Evolutionary conservation across 2,113 vertebrate genomes (phyloP), one percentile per base, ranked within the genome.

Genomic region (Climacteris rufus): DNA sequence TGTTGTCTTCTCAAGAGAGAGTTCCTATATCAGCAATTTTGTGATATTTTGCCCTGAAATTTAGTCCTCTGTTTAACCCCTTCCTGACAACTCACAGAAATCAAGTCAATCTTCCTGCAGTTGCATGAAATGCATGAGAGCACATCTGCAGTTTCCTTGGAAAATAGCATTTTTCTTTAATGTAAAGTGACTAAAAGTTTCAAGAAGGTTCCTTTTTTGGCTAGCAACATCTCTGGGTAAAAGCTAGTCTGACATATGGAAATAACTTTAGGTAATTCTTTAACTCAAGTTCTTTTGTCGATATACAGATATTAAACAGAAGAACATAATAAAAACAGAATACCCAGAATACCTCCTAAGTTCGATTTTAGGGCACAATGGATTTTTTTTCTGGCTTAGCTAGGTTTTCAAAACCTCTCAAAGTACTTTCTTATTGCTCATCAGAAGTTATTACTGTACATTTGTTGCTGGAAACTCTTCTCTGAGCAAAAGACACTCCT

Each of bases 21-120:
- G 31, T 66, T 79, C 85, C 80, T 95, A 95, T 40, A 91, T 96
- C 94, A 96, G 84, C 88, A 96, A 63, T 42, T 96, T 94, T 70
- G 35, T 57, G 19, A 87, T 76, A 69, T 83, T 90, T 83, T 71
- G 76, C 59, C 86, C 66, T 95, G 91, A 95, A 95, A 65, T 93
- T 95, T 72, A 78, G 44, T 50, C 53, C 60, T 57, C 6, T 33
- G 27, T 50, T 96, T 97, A 97, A 98, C 96, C n/a, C 56, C 19
- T 96, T 95, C 24, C 25, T 81, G 37, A 20, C 12, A 76, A 25
- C n/a, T 30, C 4, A 57, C 7, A 31, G 16, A 80, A 49, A 17
- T 15, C 4, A 30, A 63, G 11, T 21, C 37, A 20, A 20, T 64
- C 10, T 79, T 79, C 54, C 45, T 65, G 25, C 31, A 27, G 35